Conservation (phyloP, 1,140 invertebrate genomes). For the Tetramorium alpestre region DNA sequence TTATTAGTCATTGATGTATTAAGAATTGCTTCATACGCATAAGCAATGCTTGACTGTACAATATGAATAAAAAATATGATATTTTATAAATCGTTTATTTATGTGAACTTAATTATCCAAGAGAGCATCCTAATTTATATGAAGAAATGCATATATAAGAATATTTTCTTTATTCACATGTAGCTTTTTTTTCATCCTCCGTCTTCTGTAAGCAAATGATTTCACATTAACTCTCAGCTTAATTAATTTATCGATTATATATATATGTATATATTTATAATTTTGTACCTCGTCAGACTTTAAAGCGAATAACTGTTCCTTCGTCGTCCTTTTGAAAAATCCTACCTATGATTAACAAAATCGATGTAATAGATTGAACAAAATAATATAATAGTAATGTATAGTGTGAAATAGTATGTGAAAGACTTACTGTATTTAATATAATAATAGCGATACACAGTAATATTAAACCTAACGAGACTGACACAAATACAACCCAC, state of each 20-base stretch:
- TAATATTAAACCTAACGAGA: conserved; percentile 79
- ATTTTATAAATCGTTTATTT: conserved; percentile 5
- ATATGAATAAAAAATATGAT: neutral
- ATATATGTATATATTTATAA: neutral
- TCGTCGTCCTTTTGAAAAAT: conserved; percentile 61
- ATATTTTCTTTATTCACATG: neutral
- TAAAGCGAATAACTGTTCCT: conserved; percentile 31
- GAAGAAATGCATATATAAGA: neutral
- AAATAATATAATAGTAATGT: neutral
- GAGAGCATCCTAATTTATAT: neutral
- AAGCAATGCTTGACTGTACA: neutral
- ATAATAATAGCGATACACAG: conserved; percentile 74
- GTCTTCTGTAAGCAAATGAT: conserved; percentile 9
- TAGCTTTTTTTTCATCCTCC: neutral
- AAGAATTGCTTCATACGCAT: neutral
- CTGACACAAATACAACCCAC: conserved; percentile 80
- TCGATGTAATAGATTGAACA: neutral
- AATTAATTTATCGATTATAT: neutral
- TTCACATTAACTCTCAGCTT: neutral
- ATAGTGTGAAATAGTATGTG: neutral
- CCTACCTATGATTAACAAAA: conserved; percentile 56
- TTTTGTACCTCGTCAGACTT: neutral
- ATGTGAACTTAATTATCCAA: neutral
- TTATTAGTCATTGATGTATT: neutral
- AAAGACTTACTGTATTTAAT: conserved; percentile 74